Percentiles rank a stretch among this genome's conserved stretches.
Conservation (phyloP, 2,797 vertebrate species). For the Lepilemur septentrionalis region DNA sequence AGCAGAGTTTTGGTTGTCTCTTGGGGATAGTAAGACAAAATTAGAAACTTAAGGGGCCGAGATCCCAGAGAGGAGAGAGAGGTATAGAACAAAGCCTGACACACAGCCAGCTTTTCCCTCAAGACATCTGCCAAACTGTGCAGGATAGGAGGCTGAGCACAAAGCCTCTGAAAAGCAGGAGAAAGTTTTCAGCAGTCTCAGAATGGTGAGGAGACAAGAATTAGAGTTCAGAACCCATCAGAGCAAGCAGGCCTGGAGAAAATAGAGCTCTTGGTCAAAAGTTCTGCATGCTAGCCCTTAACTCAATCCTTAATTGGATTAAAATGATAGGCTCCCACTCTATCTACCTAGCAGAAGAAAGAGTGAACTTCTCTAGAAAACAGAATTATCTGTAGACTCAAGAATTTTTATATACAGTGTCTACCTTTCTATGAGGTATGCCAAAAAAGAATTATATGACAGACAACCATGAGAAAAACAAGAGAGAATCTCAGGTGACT, state of each 20-base stretch:
- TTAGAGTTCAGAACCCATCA: not conserved
- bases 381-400: not conserved
- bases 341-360: not conserved
- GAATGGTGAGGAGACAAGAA: not conserved
- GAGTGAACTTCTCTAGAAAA: not conserved
- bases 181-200: not conserved
- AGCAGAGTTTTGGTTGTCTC: not conserved
- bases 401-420: not conserved
- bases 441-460: conserved; percentile 19
- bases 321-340: not conserved
- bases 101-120: conserved; percentile 22
- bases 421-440: not conserved
- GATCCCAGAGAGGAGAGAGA: conserved; percentile 13
- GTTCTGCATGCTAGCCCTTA: not conserved
- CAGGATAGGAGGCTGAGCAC: not conserved
- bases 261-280: not conserved
- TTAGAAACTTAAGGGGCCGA: conserved; percentile 41
- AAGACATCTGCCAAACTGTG: not conserved
- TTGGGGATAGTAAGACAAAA: conserved; percentile 44
- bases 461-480: not conserved
- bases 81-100: conserved; percentile 15
- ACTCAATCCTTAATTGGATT: not conserved
- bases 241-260: not conserved
- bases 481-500: conserved; percentile 3
- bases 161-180: not conserved